phyloP scores from a whole-genome alignment of 30 jellyfish, hydroid and myxozoan genomes.

The Aurelia coerulea region DNA sequence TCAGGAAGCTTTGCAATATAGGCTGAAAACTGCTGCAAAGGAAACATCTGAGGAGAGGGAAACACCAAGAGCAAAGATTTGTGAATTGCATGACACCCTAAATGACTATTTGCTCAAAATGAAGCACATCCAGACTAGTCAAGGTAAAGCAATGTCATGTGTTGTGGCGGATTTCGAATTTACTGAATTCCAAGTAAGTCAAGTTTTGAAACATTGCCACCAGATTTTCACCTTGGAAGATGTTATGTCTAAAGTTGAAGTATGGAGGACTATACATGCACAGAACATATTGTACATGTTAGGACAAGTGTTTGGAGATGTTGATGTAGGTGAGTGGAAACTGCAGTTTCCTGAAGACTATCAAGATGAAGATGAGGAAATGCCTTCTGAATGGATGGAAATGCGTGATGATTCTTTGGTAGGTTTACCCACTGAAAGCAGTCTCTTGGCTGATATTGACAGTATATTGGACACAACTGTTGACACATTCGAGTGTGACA shows the following conservation, averaged over 20 bases:
- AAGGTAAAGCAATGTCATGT: slow-evolving; percentile 42
- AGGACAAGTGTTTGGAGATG: slow-evolving; percentile 41
- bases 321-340: slow-evolving; percentile 41
- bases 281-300: slow-evolving; percentile 32
- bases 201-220: slow-evolving; percentile 34
- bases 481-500: slow-evolving; percentile 30
- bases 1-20: slow-evolving; percentile 23
- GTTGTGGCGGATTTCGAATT: slow-evolving; percentile 30
- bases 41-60: slow-evolving; percentile 22
- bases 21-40: slow-evolving; percentile 18
- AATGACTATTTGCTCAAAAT: slow-evolving; percentile 21
- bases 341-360: slow-evolving; percentile 44
- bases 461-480: slow-evolving; percentile 43
- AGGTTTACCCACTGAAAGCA: slow-evolving; percentile 51
- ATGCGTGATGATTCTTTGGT: slow-evolving; percentile 44
- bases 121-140: slow-evolving; percentile 31
- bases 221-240: slow-evolving; percentile 41
- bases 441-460: slow-evolving; percentile 53
- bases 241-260: slow-evolving; percentile 33
- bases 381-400: slow-evolving; percentile 48
- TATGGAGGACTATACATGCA: slow-evolving; percentile 54
- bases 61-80: slow-evolving; percentile 44
- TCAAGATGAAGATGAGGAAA: slow-evolving; percentile 28
- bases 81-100: slow-evolving; percentile 22
- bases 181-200: slow-evolving; percentile 44